Conservation (phyloP, 2,113 vertebrate genomes). For the Melierax canorus region DNA sequence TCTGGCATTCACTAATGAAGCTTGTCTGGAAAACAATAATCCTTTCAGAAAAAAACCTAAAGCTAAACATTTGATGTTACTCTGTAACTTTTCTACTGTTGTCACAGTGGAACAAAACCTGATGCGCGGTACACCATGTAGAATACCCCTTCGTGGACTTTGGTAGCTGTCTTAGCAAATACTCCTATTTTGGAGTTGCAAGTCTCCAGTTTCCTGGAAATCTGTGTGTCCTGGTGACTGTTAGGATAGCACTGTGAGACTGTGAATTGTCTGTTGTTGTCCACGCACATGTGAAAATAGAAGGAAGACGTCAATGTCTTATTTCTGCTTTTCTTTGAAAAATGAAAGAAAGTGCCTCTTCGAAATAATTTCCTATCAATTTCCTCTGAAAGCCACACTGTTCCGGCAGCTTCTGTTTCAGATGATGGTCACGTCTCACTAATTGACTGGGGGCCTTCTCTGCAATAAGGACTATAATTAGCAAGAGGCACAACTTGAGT, state of each 20-base stretch:
- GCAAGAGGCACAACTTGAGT: background rate
- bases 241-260: too few species aligned
- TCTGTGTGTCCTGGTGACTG: background rate
- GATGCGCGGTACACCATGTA: background rate
- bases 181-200: background rate
- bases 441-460: background rate
- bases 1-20: background rate
- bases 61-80: background rate
- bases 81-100: background rate
- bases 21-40: background rate
- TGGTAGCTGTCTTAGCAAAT: background rate
- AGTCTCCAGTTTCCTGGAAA: constrained; percentile 6
- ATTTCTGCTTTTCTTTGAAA: background rate
- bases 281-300: background rate
- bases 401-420: background rate
- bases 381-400: background rate
- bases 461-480: background rate
- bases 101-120: constrained; percentile 1
- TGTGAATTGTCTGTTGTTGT: too few species aligned
- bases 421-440: background rate
- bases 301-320: background rate
- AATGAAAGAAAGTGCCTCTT: background rate
- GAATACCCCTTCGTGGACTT: background rate
- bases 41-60: fast-evolving
- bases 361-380: background rate